Evolutionary conservation across 1,140 invertebrate species (phyloP).

Genomic region (Geopemphigus sp.): DNA sequence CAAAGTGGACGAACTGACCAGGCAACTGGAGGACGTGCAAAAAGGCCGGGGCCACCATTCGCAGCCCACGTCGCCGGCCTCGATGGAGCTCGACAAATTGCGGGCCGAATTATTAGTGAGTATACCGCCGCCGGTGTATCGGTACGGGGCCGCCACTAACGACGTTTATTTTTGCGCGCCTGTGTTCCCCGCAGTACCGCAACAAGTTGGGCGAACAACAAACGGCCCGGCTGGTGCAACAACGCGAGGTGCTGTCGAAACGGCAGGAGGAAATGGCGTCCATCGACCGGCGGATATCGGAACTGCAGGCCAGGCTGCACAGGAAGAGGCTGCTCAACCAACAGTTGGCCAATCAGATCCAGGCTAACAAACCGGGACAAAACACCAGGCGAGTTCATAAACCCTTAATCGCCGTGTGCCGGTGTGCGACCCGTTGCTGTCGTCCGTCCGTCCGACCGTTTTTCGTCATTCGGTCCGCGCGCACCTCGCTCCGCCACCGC

Average conservation of each 20-base stretch:
- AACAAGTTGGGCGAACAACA: conserved; percentile 95
- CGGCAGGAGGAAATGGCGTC: conserved; percentile 84
- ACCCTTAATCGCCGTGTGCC: too few relatives aligned
- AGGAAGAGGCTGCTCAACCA: conserved; percentile 82
- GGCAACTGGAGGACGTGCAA: conserved; percentile 86
- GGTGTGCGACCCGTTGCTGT: too few relatives aligned
- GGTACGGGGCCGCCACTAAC: too few relatives aligned
- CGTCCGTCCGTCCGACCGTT: too few relatives aligned
- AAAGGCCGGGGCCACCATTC: conserved; percentile 60
- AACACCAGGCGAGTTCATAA: conserved; percentile 27
- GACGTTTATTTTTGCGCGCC: too few relatives aligned
- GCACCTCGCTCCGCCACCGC: too few relatives aligned
- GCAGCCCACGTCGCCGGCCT: conserved; percentile 67
- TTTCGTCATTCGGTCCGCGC: too few relatives aligned
- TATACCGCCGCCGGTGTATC: neutral
- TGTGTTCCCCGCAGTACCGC: conserved; percentile 69
- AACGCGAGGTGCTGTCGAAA: conserved; percentile 79
- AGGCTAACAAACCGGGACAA: conserved; percentile 55
- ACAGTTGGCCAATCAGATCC: conserved; percentile 75
- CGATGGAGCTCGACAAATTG: conserved; percentile 86
- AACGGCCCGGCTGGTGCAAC: conserved; percentile 78
- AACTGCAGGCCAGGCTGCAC: conserved; percentile 86
- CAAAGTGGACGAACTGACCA: conserved; percentile 91
- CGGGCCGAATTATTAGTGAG: conserved; percentile 84
- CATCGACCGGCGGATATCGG: conserved; percentile 89